phyloP scores from a whole-genome alignment of 2,888 invertebrate genomes.

The Archips xylosteana region DNA sequence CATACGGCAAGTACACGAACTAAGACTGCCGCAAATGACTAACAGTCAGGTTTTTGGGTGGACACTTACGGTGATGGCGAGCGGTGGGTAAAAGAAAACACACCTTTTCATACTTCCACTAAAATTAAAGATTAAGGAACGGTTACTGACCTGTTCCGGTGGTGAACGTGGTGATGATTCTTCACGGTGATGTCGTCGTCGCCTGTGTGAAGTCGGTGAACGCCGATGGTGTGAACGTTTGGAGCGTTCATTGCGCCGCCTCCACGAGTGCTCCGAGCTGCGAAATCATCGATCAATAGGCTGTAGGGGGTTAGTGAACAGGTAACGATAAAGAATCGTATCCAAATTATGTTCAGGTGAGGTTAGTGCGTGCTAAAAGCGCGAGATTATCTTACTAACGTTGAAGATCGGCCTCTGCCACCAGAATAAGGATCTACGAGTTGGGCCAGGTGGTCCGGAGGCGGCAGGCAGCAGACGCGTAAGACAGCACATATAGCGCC shows the following conservation, averaged over 20 bases:
- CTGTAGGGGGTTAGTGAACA: conserved; percentile 82
- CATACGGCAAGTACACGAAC: conserved; percentile 62
- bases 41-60: conserved; percentile 74
- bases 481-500: conserved; percentile 68
- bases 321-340: conserved; percentile 51
- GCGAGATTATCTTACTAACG: conserved; percentile 67
- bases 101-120: conserved; percentile 63
- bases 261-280: conserved; percentile 91
- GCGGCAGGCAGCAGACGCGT: conserved; percentile 76
- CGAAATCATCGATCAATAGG: conserved; percentile 86
- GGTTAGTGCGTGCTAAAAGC: conserved; percentile 63
- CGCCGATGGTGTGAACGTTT: conserved; percentile 94
- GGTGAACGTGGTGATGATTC: conserved; percentile 80
- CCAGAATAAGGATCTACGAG: conserved; percentile 69
- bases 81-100: conserved; percentile 67
- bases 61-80: conserved; percentile 71
- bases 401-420: conserved; percentile 67
- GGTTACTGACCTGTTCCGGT: conserved; percentile 80
- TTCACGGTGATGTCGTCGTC: conserved; percentile 87
- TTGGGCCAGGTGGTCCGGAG: conserved; percentile 68
- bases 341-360: conserved; percentile 66
- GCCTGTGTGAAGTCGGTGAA: conserved; percentile 91
- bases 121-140: conserved; percentile 61
- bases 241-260: conserved; percentile 93
- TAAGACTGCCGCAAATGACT: conserved; percentile 52